Evolutionary conservation across 2,113 vertebrate genomes (phyloP), one percentile per base, ranked within the genome.

Genomic region (Callospermophilus lateralis): DNA sequence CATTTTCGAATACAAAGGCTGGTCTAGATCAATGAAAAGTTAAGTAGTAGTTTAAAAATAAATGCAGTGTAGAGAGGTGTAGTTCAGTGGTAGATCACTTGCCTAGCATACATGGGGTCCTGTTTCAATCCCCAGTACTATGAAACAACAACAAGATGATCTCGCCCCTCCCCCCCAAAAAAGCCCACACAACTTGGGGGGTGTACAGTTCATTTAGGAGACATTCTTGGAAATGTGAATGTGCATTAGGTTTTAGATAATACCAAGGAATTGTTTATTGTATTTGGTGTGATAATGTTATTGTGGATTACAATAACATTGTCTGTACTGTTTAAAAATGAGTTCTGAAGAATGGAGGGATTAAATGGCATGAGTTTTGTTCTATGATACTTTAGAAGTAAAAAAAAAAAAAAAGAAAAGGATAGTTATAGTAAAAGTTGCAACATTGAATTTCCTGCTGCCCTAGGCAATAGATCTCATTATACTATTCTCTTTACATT

Each of bases 291-390:
- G 45, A 55, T 90, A 80, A 68, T 92, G 70, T 61, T 30, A 91
- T 76, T 93, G n/a, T 37, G 12, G 24, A 55, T 96, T 89, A 6
- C 68, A 93, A 95, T 78, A 93, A 96, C 85, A 91, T 67, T 68
- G 30, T 89, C 67, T 85, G 39, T 48, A 70, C 37, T 80, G 61
- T 95, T 95, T 85, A 73, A 51, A 94, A 34, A 53, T 70, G 11
- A 3, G 63, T 85, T 76, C 24, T 89, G 48, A 94, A 88, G 48
- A 28, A 73, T 89, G 17, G 72, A 96, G 34, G 67, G 4, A 2
- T 15, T 89, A 89, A 94, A 80, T 48, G 65, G 91, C n/a, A 80
- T 61, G 37, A 74, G 24, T 48, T 80, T 84, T 90, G 20, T 94
- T 72, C 92, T 94, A 65, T 89, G 58, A 34, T 85, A 73, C 4